Evolutionary conservation across 2,113 vertebrate genomes (phyloP), one percentile per base, ranked within the genome.

Genomic region (Taurulus bubalis): DNA sequence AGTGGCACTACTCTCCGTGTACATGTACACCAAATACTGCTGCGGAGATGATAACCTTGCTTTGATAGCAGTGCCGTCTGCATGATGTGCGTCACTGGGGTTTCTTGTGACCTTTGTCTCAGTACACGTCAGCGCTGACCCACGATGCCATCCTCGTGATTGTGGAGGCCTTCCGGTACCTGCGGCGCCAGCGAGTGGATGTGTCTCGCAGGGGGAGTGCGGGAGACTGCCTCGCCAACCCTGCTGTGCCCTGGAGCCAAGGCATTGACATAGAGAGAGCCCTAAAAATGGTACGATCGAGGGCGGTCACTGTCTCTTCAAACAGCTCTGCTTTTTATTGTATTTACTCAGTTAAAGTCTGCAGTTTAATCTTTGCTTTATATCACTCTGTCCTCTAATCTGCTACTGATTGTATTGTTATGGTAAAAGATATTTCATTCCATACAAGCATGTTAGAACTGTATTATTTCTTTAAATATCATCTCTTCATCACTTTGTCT

Each of bases 201-300:
- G 97, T 99, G 58, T 99, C 98, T 56, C 96, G 98, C 51, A 95
- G 98, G 88, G 98, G 98, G 26, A 99, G 97, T 22, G 97, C 98
- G 1, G 98, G 98, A 64, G 98, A 99, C 93, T 99, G 98, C 93
- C 94, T 99, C 34, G 98, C 97, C 73, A 99, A 99, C 79, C 98
- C 98, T 3, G 98, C 98, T 0, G 98, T 99, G 47, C 98, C 98
- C 0, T 99, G 98, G 98, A 99, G 98, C 92, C 98, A 99, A 95
- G 98, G 98, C 89, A 99, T 99, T 42, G 98, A 99, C 90, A 99
- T 99, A 22, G 98, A 99, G 89, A 95, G 98, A 94, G 98, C 98
- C 0, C 93, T 99, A 75, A 99, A 99, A 96, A 99, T 99, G 98
- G 98, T 99, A 96, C 90, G 87, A 80, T 40, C 20, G 10, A 74